Percentiles rank a stretch among this genome's conserved stretches.
Conservation (phyloP, 2,113 vertebrate genomes). For the Platysternon megacephalum region DNA sequence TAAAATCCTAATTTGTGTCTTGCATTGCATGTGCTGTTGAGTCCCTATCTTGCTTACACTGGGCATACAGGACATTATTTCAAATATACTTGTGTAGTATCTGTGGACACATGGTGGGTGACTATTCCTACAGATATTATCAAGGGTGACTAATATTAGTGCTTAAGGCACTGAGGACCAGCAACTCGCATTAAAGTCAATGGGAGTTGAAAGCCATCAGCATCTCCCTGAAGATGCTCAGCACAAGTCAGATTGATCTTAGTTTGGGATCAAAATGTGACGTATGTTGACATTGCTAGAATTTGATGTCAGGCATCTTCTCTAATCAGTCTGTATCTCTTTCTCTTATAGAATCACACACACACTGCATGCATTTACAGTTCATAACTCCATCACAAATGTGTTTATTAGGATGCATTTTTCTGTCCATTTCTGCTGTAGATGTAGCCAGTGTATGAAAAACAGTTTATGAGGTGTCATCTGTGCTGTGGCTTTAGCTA, state of each 20-base stretch:
- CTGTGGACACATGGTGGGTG: background rate
- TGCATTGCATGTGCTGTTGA: background rate
- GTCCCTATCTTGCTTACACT: background rate
- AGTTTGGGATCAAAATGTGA: background rate
- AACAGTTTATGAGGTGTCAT: background rate
- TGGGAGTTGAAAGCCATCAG: background rate
- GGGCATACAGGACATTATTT: background rate
- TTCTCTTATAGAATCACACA: background rate
- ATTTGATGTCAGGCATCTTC: background rate
- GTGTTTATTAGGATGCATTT: fast-evolving
- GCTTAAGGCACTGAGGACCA: background rate
- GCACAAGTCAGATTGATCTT: background rate
- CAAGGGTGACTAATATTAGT: background rate
- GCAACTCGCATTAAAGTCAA: background rate
- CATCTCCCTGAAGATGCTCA: background rate
- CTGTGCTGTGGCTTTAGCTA: background rate
- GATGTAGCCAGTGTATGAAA: background rate
- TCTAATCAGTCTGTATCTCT: background rate
- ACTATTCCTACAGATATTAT: background rate
- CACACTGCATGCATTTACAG: background rate
- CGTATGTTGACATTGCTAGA: background rate
- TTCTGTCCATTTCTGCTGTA: background rate
- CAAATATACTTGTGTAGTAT: fast-evolving
- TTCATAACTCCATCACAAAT: background rate
- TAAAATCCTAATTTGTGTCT: background rate